A percentile compares a stretch with the other conserved stretches of the same genome.
phyloP scores from a whole-genome alignment of 1,140 invertebrate species.

The Saccostrea glomerata region DNA sequence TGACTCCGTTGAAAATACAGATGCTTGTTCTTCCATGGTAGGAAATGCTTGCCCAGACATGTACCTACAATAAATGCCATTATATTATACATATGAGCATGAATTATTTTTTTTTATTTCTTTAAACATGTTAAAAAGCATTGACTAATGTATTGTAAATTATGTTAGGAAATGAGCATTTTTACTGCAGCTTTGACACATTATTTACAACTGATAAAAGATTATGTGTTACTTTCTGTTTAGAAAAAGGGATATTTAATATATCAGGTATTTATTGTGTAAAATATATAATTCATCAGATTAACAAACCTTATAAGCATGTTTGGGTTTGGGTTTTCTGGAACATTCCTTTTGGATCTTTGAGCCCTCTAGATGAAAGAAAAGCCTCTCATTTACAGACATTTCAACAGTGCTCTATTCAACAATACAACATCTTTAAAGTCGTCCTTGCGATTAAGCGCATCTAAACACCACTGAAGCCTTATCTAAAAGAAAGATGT shows the following conservation, averaged over 20 bases:
- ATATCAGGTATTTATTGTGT: no score
- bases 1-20: no score
- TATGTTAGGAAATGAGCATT: no score
- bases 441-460: neutral
- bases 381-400: conserved; percentile 8
- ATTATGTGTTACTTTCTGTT: neutral
- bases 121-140: neutral
- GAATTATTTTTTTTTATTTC: neutral
- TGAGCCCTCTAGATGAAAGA: neutral
- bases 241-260: no score
- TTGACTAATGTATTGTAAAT: no score
- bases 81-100: no score
- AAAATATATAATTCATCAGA: no score
- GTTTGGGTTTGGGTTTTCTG: conserved; percentile 5
- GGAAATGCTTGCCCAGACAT: no score
- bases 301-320: neutral
- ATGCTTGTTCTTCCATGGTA: no score
- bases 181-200: no score
- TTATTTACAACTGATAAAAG: no score
- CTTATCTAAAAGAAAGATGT: neutral
- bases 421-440: conserved; percentile 41
- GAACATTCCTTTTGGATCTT: neutral
- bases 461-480: conserved; percentile 27
- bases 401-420: conserved; percentile 41
- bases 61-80: no score